Base-by-base conservation (phyloP, 2,888 invertebrate species). In the Venusia cambrica region DNA sequence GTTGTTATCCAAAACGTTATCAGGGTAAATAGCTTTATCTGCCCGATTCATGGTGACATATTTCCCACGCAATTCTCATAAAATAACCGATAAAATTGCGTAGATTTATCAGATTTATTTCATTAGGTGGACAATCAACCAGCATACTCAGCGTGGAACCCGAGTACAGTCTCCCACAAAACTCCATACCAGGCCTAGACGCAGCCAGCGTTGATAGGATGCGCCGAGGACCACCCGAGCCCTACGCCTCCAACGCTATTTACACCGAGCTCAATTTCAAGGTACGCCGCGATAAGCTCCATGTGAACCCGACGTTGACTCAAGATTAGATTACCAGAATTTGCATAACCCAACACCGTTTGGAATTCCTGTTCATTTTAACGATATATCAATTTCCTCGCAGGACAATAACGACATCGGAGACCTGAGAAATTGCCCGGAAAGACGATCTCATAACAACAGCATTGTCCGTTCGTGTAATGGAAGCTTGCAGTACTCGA, bases 221-320 rank as follows among this genome's bases (percentile, higher is more conserved):
- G 47, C 69, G 81, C 27, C 73, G 85, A 34, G 73, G 72, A 40
- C 85, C 85, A 47, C 85, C 84, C 42, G 87, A 87, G 60, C 84
- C 87, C 29, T 87, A 87, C 60, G 87, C 85, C 15, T 85, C 87
- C 35, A 87, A 71, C 56, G 87, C 87, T 62, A 85, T 87, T 75
- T 87, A 85, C 79, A 85, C 85, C 51, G 85, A 87, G 73, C 85
- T 87, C 71, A 87, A 85, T 69, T 87, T 83, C 73, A 85, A 87
- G 85, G 85, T 85, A 79, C 42, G 50, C 47, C 41, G 44, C 57
- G 83, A 84, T 84, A 84, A 80, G 70, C 57, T 56, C 61, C 71
- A 63, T 54, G 58, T 65, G 65, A 66, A 70, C 37, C 46, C 44
- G 51, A 53, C 66, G 61, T 71, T 69, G 62, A 66, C 53, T 54